These are phyloP conservation scores for Pelobates fuscus DNA, from an alignment of 2,113 vertebrate genomes.

Conservation along the genomic window DNA sequence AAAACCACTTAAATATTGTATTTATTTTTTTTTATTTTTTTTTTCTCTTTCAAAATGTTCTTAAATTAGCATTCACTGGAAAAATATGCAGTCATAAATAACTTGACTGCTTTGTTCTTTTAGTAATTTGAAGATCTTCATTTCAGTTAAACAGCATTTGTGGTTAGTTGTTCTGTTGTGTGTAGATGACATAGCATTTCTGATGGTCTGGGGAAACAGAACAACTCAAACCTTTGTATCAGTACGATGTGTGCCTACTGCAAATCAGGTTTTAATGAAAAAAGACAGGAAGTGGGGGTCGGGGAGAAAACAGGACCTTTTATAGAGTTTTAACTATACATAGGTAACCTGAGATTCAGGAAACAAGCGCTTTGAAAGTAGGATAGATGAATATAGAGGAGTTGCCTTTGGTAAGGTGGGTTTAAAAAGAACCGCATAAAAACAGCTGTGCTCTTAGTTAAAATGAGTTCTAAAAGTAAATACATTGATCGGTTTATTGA, in stretches of 20 bases:
- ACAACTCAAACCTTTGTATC: constrained; percentile 79
- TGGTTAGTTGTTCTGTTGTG: constrained; percentile 58
- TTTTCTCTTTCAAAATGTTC: not conserved
- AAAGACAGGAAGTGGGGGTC: constrained; percentile 81
- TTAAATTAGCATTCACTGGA: not conserved
- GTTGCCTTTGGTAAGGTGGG: constrained; percentile 53
- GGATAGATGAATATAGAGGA: constrained; percentile 54
- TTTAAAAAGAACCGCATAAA: no score
- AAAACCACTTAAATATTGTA: not conserved
- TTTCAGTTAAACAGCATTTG: constrained; percentile 22
- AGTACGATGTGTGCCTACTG: constrained; percentile 65
- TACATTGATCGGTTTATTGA: no score
- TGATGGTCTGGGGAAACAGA: constrained; percentile 65
- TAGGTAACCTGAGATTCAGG: constrained; percentile 71
- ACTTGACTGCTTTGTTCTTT: not conserved
- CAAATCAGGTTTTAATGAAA: constrained; percentile 77
- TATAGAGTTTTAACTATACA: constrained; percentile 67
- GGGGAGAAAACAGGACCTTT: constrained; percentile 74
- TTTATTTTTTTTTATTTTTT: no score
- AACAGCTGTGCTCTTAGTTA: no score
- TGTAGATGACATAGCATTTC: constrained; percentile 72
- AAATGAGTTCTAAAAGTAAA: no score
- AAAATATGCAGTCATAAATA: constrained; percentile 14
- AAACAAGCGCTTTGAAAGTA: constrained; percentile 68
- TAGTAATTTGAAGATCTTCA: constrained; percentile 3